These are phyloP conservation scores for Paguma larvata DNA, from an alignment of 2,797 vertebrate species.

Conservation along the genomic window DNA sequence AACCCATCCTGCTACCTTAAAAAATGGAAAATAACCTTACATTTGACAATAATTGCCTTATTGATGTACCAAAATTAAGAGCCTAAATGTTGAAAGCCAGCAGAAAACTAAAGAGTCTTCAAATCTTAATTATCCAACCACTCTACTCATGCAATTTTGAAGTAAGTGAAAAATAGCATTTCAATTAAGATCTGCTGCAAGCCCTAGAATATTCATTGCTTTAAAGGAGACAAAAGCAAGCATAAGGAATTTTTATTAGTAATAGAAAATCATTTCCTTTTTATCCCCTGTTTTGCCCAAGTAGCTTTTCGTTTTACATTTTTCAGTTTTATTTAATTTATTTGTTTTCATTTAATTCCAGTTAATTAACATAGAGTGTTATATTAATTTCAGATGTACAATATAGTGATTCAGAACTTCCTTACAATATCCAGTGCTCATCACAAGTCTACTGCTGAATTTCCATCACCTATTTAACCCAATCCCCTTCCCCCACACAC, in stretches of 20 bases:
- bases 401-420: not conserved
- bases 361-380: not conserved
- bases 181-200: not conserved
- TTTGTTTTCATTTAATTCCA: not conserved
- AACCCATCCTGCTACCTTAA: not conserved
- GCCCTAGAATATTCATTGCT: not conserved
- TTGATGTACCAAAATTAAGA: not conserved
- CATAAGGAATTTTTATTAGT: not conserved
- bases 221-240: constrained; percentile 25
- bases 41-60: not conserved
- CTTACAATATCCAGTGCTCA: not conserved
- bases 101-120: not conserved
- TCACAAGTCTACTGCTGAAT: not conserved
- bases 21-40: constrained; percentile 28
- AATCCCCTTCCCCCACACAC: not conserved
- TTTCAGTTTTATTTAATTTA: not conserved
- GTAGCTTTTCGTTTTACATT: not conserved
- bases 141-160: not conserved
- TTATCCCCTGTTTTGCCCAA: not conserved
- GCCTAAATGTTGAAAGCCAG: not conserved
- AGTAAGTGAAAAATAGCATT: not conserved
- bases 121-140: not conserved
- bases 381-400: not conserved
- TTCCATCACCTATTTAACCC: not conserved
- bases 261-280: not conserved